A percentile compares a stretch with the other conserved stretches of the same genome.
phyloP scores from a whole-genome alignment of 2,888 invertebrate genomes.

The Cephus runcator region DNA sequence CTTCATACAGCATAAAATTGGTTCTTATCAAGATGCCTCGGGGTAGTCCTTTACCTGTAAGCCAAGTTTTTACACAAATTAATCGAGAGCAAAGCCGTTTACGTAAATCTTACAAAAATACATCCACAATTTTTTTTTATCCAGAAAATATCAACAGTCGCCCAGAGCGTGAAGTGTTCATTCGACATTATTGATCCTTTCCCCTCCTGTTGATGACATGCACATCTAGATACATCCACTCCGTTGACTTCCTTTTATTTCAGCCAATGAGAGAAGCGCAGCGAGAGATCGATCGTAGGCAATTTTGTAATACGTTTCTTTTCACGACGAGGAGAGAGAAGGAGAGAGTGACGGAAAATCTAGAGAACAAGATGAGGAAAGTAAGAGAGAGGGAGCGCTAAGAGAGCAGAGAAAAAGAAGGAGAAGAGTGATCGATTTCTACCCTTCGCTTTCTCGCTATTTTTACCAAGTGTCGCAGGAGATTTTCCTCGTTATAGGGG shows the following conservation, averaged over 20 bases:
- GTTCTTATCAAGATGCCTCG: not conserved
- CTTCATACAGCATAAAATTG: not conserved
- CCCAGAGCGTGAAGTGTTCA: slow-evolving; percentile 40
- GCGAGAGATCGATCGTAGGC: slow-evolving; percentile 46
- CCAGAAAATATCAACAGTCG: slow-evolving; percentile 41
- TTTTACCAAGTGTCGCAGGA: not conserved
- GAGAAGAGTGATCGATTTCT: not conserved
- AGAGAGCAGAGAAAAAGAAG: not conserved
- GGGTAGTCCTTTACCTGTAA: not conserved
- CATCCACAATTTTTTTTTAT: not conserved
- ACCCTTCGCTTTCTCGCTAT: not conserved
- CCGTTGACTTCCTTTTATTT: slow-evolving; percentile 51
- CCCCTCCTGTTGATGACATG: slow-evolving; percentile 54
- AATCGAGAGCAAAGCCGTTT: not conserved
- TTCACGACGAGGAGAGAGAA: not conserved
- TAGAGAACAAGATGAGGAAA: not conserved
- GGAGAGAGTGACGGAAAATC: not conserved
- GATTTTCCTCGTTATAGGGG: not conserved
- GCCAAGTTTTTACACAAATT: not conserved
- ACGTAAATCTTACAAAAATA: not conserved
- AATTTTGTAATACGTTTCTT: not conserved
- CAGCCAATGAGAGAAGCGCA: slow-evolving; percentile 53
- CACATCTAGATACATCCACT: slow-evolving; percentile 48
- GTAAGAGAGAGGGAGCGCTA: not conserved
- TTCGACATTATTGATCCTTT: slow-evolving; percentile 60